Evolutionary conservation across 2,797 vertebrate species (phyloP).

Genomic region (Mormyrops attenuatus): DNA sequence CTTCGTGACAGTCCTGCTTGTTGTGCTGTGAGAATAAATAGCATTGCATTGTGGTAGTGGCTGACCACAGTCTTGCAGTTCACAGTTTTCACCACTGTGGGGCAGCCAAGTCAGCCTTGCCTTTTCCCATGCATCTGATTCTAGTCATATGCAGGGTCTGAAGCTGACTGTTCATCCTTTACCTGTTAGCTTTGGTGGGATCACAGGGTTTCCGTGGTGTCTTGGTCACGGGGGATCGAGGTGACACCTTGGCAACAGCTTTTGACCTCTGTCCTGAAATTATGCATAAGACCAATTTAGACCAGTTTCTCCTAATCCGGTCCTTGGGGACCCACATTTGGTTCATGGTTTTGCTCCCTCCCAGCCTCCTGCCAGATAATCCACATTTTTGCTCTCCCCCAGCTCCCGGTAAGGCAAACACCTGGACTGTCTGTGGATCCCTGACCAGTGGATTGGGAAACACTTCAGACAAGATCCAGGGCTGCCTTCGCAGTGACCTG

Average conservation of each 20-base stretch:
- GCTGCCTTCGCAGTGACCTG: not conserved
- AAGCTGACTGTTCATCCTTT: conserved; percentile 26
- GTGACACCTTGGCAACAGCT: conserved; percentile 48
- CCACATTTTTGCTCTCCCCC: not conserved
- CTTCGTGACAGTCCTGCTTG: conserved; percentile 64
- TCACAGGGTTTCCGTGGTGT: conserved; percentile 51
- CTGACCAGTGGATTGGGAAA: not conserved
- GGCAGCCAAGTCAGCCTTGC: conserved; percentile 33
- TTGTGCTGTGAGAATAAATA: conserved; percentile 54
- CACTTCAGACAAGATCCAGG: not conserved
- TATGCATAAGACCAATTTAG: conserved; percentile 26
- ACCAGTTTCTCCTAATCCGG: not conserved
- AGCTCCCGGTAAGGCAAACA: not conserved
- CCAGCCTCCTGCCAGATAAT: not conserved
- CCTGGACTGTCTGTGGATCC: not conserved
- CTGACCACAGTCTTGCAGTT: not conserved
- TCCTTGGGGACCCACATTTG: not conserved
- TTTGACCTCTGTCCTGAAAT: conserved; percentile 56
- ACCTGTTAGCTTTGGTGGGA: conserved; percentile 60
- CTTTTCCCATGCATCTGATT: not conserved
- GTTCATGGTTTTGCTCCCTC: not conserved
- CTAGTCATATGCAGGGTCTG: not conserved
- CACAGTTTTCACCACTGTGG: conserved; percentile 30
- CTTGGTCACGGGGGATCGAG: conserved; percentile 55
- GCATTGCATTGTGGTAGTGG: not conserved